These are phyloP conservation scores for Nansenia antarctica DNA, from an alignment of 2,113 vertebrate genomes.

Conservation along the genomic window DNA sequence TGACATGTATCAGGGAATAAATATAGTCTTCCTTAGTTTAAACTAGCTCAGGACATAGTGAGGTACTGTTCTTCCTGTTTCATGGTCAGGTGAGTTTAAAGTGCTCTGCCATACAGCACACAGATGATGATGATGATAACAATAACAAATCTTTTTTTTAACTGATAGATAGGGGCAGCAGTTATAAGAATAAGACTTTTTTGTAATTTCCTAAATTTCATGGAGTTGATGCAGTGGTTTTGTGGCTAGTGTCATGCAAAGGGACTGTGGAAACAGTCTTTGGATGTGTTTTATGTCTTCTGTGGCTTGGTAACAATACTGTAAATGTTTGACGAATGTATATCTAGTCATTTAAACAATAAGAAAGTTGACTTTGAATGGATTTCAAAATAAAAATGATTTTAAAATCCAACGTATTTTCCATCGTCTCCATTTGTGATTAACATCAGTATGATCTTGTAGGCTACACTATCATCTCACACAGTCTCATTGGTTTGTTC, in stretches of 20 bases:
- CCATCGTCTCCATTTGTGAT: neutral
- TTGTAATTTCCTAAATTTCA: slow-evolving; percentile 25
- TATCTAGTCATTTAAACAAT: slow-evolving; percentile 70
- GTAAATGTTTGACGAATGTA: slow-evolving; percentile 75
- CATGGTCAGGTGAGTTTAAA: slow-evolving; percentile 33
- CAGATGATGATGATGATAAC: slow-evolving; percentile 7
- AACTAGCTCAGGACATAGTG: slow-evolving; percentile 70
- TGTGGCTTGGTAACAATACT: slow-evolving; percentile 68
- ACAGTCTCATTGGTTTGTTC: neutral
- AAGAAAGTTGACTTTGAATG: slow-evolving; percentile 65
- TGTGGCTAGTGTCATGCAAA: slow-evolving; percentile 48
- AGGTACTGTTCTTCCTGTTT: slow-evolving; percentile 46
- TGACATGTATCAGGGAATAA: slow-evolving; percentile 72
- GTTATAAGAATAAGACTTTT: slow-evolving; percentile 49
- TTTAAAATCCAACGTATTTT: slow-evolving; percentile 41
- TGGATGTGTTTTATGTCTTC: slow-evolving; percentile 59
- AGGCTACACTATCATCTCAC: neutral
- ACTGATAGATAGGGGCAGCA: slow-evolving; percentile 29
- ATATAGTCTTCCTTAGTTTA: slow-evolving; percentile 70
- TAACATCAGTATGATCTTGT: neutral
- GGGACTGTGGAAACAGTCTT: slow-evolving; percentile 37
- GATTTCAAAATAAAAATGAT: slow-evolving; percentile 70
- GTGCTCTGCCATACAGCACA: slow-evolving; percentile 51
- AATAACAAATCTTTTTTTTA: neutral
- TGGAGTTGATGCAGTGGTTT: slow-evolving; percentile 51